Conservation (phyloP, 2,113 vertebrate species). For the Antidorcas marsupialis region DNA sequence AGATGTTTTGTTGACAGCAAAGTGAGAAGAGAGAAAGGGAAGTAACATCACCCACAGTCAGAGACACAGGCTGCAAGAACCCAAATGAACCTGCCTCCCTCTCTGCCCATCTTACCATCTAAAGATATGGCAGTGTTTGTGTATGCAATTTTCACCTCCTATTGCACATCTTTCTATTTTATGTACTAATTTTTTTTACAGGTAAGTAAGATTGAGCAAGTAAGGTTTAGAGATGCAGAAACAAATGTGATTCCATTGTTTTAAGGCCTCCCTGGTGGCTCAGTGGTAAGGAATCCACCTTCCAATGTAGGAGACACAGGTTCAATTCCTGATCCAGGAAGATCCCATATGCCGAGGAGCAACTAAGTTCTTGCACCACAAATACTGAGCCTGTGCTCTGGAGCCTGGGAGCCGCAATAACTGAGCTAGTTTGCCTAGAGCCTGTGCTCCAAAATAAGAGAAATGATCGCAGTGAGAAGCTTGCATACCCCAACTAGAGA, state of each 20-base stretch:
- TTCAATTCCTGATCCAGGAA: not conserved
- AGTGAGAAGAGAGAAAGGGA: not conserved
- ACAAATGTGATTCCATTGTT: not conserved
- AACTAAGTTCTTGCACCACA: not conserved
- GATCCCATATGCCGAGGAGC: not conserved
- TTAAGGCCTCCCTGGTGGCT: not conserved
- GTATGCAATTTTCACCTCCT: not conserved
- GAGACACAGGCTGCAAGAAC: not conserved
- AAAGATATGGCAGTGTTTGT: not conserved
- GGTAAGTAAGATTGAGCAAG: not conserved
- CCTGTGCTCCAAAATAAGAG: not conserved
- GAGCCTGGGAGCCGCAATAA: not conserved
- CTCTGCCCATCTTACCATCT: fast-evolving
- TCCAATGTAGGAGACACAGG: not conserved
- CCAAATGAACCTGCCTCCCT: fast-evolving
- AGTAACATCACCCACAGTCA: not conserved
- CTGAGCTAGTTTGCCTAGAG: not conserved
- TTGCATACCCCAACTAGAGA: not conserved
- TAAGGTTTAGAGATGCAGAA: not conserved
- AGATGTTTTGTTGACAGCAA: not conserved
- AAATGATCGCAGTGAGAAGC: not conserved
- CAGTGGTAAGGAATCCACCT: not conserved
- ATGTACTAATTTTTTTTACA: not conserved
- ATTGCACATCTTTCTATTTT: not conserved
- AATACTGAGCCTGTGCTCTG: not conserved